phyloP scores from a whole-genome alignment of 2,888 invertebrate genomes.

The Pandemis corylana region DNA sequence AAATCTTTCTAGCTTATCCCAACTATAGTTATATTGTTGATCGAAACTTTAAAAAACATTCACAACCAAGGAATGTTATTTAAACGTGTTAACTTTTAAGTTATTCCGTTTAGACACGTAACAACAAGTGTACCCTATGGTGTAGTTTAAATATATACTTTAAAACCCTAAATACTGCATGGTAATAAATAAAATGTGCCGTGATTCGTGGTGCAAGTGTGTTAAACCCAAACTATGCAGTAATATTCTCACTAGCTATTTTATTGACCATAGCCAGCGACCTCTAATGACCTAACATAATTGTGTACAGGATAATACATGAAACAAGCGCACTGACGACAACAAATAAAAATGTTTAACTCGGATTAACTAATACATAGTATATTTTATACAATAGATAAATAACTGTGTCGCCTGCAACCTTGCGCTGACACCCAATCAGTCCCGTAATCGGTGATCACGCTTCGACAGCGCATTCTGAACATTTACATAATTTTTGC shows the following conservation, averaged over 20 bases:
- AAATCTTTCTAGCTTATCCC: too few species aligned
- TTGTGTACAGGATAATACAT: not conserved
- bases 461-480: not conserved
- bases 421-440: conserved; percentile 5
- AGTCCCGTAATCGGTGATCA: not conserved
- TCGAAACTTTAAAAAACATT: not conserved
- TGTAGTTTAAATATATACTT: not conserved
- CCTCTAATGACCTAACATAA: not conserved
- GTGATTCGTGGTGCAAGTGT: not conserved
- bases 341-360: conserved; percentile 30
- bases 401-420: not conserved
- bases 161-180: conserved; percentile 5
- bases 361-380: conserved; percentile 39
- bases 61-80: not conserved
- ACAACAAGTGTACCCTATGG: not conserved
- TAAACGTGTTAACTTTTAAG: not conserved
- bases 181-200: conserved; percentile 9
- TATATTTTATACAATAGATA: conserved; percentile 18
- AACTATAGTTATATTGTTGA: not conserved
- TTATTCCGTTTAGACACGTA: not conserved
- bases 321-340: conserved; percentile 31
- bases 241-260: not conserved
- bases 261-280: not conserved
- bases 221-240: not conserved
- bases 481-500: not conserved